phyloP scores from a whole-genome alignment of 2,888 invertebrate genomes.

The Phymatocera aterrima region DNA sequence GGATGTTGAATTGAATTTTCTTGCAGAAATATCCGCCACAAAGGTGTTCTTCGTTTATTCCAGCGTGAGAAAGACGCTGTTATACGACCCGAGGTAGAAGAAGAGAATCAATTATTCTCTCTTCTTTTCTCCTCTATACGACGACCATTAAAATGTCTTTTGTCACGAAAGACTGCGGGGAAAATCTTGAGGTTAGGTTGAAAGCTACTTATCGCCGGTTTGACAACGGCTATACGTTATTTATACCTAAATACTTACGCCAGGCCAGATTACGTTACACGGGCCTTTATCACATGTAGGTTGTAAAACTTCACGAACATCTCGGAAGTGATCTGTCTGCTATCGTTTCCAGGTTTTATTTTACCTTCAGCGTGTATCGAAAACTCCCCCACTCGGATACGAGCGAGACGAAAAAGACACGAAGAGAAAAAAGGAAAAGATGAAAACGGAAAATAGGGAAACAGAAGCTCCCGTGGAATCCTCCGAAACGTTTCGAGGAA shows the following conservation, averaged over 20 bases:
- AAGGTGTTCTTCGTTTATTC: not conserved
- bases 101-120: not conserved
- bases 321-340: not conserved
- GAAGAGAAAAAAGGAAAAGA: not conserved
- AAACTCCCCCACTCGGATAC: too few species aligned
- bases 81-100: too few species aligned
- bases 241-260: not conserved
- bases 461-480: not conserved
- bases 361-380: constrained; percentile 1
- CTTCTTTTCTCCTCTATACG: not conserved
- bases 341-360: constrained; percentile 14
- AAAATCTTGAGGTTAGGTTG: not conserved
- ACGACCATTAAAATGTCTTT: not conserved
- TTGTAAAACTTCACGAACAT: not conserved
- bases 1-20: not conserved
- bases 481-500: constrained; percentile 1
- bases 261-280: not conserved
- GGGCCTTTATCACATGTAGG: not conserved
- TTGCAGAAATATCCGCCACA: not conserved
- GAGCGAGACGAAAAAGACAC: too few species aligned
- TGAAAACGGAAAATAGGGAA: not conserved
- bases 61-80: not conserved
- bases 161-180: not conserved
- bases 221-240: not conserved
- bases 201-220: not conserved